A percentile compares a stretch with the other conserved stretches of the same genome.
Evolutionary conservation across 1,140 invertebrate species (phyloP).

Genomic region (Dinothrombium tinctorium): DNA sequence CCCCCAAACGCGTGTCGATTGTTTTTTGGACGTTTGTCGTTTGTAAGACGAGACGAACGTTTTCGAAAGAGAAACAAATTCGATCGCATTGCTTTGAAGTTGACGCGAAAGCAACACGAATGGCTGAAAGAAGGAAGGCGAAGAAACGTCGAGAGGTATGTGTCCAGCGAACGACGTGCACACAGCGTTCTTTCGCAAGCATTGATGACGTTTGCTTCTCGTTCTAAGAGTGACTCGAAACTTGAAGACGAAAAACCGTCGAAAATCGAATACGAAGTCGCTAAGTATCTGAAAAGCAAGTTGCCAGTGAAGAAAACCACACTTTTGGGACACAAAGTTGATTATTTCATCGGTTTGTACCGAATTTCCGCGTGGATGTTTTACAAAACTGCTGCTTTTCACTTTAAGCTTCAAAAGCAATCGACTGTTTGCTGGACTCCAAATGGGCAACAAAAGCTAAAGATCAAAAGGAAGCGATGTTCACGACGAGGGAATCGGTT

Average conservation of each 20-base stretch:
- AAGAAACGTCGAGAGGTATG: too few relatives aligned
- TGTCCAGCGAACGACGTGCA: too few relatives aligned
- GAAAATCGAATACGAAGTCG: slow-evolving; percentile 75
- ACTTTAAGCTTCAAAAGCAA: slow-evolving; percentile 39
- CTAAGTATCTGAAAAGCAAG: slow-evolving; percentile 78
- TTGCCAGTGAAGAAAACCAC: slow-evolving; percentile 81
- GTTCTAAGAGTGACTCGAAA: slow-evolving; percentile 2
- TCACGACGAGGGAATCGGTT: slow-evolving; percentile 51
- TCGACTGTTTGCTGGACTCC: slow-evolving; percentile 72
- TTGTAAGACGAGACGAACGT: too few relatives aligned
- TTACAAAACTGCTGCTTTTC: slow-evolving; percentile 4
- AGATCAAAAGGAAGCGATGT: slow-evolving; percentile 41
- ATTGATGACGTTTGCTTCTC: neutral
- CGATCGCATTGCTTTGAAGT: too few relatives aligned
- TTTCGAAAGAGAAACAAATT: too few relatives aligned
- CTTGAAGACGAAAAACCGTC: slow-evolving; percentile 40
- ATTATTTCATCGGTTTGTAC: slow-evolving; percentile 69
- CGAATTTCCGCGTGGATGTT: slow-evolving; percentile 2
- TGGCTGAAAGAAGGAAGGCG: too few relatives aligned
- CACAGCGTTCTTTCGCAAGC: too few relatives aligned
- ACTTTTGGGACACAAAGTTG: slow-evolving; percentile 80
- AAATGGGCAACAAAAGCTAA: slow-evolving; percentile 48
- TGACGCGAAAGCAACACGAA: too few relatives aligned
- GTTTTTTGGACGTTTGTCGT: too few relatives aligned
- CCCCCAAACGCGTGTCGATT: too few relatives aligned